Conservation (phyloP, 2,888 invertebrate species). For the Andrena haemorrhoa region DNA sequence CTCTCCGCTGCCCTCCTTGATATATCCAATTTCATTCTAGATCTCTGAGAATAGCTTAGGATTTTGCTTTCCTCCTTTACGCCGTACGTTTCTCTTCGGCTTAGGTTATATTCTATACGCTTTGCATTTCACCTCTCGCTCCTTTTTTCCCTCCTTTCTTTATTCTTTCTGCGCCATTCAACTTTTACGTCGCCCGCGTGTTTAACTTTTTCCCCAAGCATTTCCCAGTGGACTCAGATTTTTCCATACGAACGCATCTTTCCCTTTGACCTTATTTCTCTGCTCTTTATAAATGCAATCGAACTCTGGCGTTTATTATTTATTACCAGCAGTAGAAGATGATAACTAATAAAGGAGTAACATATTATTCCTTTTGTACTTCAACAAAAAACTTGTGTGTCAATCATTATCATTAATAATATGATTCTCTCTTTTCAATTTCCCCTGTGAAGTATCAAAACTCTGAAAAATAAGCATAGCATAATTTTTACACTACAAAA, state of each 20-base stretch:
- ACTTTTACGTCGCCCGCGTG: conserved; percentile 28
- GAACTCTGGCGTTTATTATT: neutral
- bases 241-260: neutral
- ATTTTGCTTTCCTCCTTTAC: conserved; percentile 46
- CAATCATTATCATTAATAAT: too few species aligned
- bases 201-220: conserved; percentile 43
- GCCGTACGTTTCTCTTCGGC: conserved; percentile 49
- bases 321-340: neutral
- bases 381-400: too few species aligned
- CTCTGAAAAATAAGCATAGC: neutral
- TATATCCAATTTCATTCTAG: conserved; percentile 59
- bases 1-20: conserved; percentile 50
- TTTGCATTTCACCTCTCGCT: conserved; percentile 43
- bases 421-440: too few species aligned
- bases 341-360: too few species aligned
- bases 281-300: neutral
- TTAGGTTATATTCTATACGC: conserved; percentile 49
- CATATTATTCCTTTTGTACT: too few species aligned
- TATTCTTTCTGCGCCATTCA: conserved; percentile 40
- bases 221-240: conserved; percentile 16
- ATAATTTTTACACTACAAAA: too few species aligned
- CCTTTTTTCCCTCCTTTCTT: neutral
- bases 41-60: conserved; percentile 57
- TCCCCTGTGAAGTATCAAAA: neutral
- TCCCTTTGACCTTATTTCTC: neutral